phyloP scores from a whole-genome alignment of 2,113 vertebrate genomes.

The Corythornis vintsioides region DNA sequence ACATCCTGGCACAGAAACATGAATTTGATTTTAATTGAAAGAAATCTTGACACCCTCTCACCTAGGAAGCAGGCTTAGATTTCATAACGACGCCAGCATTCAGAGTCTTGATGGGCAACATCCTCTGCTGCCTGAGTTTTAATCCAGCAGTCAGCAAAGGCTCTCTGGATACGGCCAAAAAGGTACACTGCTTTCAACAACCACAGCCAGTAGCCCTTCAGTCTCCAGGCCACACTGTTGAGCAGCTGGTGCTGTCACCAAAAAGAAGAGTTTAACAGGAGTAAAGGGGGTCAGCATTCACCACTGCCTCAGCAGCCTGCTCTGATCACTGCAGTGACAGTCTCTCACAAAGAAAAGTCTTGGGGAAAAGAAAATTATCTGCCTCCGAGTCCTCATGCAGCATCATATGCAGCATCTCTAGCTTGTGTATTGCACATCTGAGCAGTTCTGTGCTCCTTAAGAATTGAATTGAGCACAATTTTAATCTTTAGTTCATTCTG shows the following conservation, averaged over 20 bases:
- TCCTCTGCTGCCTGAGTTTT: not conserved
- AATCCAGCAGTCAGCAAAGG: not conserved
- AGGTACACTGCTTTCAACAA: not conserved
- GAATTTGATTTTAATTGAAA: conserved; percentile 47
- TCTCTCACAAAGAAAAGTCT: not conserved
- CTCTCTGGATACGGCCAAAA: not conserved
- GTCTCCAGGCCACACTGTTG: fast-evolving
- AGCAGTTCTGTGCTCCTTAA: not conserved
- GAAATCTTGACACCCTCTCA: not conserved
- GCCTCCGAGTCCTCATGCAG: not conserved
- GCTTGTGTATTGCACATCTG: not conserved
- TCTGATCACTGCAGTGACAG: not conserved
- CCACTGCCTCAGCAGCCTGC: fast-evolving
- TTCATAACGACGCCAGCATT: not conserved
- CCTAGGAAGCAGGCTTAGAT: not conserved
- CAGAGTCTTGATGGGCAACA: not conserved
- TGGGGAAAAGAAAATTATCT: not conserved
- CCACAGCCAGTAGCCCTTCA: not conserved
- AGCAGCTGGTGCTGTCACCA: not conserved
- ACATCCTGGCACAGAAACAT: not conserved
- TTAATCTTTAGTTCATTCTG: not conserved
- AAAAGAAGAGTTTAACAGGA: fast-evolving
- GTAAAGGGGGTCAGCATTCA: not conserved
- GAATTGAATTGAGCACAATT: not conserved
- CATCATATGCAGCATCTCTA: not conserved